Percentiles rank a stretch among this genome's conserved stretches.
These are phyloP conservation scores for Pinna nobilis DNA, from an alignment of 1,140 invertebrate species.

Conservation along the genomic window DNA sequence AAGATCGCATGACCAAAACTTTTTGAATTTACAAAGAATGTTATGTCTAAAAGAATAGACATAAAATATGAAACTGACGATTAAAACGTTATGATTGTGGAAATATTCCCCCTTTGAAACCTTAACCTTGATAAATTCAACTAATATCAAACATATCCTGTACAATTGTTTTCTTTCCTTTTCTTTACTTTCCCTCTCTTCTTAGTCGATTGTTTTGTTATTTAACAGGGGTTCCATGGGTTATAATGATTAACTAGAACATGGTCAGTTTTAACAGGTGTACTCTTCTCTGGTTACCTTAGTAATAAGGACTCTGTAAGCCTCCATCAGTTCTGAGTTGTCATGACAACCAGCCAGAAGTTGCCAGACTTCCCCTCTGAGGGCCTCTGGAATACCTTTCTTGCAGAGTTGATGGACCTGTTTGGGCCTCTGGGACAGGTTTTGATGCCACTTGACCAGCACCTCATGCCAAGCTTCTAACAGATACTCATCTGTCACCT, in stretches of 20 bases:
- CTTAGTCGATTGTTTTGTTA: not conserved
- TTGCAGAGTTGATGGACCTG: slow-evolving; percentile 77
- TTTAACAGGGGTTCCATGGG: no score
- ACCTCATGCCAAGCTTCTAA: slow-evolving; percentile 95
- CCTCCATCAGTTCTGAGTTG: slow-evolving; percentile 91
- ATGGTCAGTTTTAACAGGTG: no score
- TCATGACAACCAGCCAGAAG: slow-evolving; percentile 91
- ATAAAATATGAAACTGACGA: no score
- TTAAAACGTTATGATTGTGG: no score
- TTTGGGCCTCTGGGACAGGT: slow-evolving; percentile 67
- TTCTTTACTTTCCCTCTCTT: not conserved
- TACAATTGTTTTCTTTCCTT: no score
- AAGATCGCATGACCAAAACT: no score
- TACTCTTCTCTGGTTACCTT: slow-evolving; percentile 81
- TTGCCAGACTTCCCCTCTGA: slow-evolving; percentile 98
- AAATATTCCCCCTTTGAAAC: no score
- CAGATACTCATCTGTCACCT: slow-evolving; percentile 95
- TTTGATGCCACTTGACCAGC: slow-evolving; percentile 83
- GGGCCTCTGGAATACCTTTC: slow-evolving; percentile 90
- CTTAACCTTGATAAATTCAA: no score
- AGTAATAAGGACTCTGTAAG: slow-evolving; percentile 92
- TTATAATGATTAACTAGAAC: no score
- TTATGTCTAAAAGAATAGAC: no score
- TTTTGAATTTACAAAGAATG: no score
- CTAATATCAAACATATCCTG: no score